Conservation (phyloP, 2,888 invertebrate genomes). For the Nebria brevicollis region DNA sequence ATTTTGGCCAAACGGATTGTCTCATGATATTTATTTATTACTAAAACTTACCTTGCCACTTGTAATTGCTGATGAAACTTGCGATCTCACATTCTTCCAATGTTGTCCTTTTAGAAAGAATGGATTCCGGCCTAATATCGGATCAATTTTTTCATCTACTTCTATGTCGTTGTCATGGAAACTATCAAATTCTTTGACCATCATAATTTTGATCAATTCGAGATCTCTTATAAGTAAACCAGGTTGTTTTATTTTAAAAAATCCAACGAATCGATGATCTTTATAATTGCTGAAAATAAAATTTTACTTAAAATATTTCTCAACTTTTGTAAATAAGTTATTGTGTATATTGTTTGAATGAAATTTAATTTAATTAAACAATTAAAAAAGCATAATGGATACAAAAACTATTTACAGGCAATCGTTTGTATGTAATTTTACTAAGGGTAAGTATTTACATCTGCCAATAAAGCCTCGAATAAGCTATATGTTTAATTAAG, state of each 20-base stretch:
- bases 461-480: too few relatives aligned
- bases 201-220: constrained; percentile 57
- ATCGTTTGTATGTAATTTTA: too few relatives aligned
- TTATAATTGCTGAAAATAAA: constrained; percentile 54
- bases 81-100: constrained; percentile 65
- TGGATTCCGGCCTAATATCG: constrained; percentile 63
- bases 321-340: too few relatives aligned
- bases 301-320: too few relatives aligned
- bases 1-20: too few relatives aligned
- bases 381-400: too few relatives aligned
- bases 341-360: too few relatives aligned
- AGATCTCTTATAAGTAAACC: constrained; percentile 57
- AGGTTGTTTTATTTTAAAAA: constrained; percentile 56
- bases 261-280: constrained; percentile 57
- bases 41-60: constrained; percentile 60
- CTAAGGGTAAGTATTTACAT: too few relatives aligned
- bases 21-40: too few relatives aligned
- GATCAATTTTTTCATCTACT: constrained; percentile 61
- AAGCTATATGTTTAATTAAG: too few relatives aligned
- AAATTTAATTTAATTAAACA: too few relatives aligned
- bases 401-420: too few relatives aligned
- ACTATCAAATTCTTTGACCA: constrained; percentile 57
- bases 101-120: constrained; percentile 63
- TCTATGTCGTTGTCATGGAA: constrained; percentile 60
- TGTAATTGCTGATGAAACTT: constrained; percentile 65